Conservation (phyloP, 2,797 vertebrate species). For the Liasis olivaceus region DNA sequence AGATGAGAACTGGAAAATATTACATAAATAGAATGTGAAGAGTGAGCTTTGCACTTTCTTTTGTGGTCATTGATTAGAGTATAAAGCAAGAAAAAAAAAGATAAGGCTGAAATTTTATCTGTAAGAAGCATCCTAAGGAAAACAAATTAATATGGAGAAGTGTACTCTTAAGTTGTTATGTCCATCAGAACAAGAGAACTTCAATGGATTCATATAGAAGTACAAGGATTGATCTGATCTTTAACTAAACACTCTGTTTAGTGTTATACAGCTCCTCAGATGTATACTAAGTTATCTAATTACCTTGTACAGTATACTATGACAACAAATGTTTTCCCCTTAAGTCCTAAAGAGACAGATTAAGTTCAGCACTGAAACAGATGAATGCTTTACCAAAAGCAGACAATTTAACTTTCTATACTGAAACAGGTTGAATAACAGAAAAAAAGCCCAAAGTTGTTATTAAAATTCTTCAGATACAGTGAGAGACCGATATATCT, state of each 20-base stretch:
- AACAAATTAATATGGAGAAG: background rate
- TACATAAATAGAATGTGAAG: background rate
- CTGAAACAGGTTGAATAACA: background rate
- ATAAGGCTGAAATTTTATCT: background rate
- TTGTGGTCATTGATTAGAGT: background rate
- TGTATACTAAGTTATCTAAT: background rate
- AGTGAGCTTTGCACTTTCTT: background rate
- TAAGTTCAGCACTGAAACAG: background rate
- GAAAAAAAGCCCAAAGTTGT: background rate
- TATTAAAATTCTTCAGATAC: background rate
- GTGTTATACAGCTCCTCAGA: background rate
- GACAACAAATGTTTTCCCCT: background rate
- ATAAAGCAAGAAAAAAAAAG: background rate
- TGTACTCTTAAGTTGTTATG: background rate
- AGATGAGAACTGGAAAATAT: background rate
- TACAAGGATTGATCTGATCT: background rate
- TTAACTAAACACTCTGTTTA: background rate
- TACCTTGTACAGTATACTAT: background rate
- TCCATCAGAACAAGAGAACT: background rate
- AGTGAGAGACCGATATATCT: background rate
- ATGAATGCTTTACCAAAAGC: constrained; percentile 14
- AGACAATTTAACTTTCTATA: background rate
- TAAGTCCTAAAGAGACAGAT: background rate
- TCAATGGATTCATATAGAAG: background rate
- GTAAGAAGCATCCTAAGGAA: background rate